Evolutionary conservation across 1,140 invertebrate genomes (phyloP).

Genomic region (Drosophila nebulosa): DNA sequence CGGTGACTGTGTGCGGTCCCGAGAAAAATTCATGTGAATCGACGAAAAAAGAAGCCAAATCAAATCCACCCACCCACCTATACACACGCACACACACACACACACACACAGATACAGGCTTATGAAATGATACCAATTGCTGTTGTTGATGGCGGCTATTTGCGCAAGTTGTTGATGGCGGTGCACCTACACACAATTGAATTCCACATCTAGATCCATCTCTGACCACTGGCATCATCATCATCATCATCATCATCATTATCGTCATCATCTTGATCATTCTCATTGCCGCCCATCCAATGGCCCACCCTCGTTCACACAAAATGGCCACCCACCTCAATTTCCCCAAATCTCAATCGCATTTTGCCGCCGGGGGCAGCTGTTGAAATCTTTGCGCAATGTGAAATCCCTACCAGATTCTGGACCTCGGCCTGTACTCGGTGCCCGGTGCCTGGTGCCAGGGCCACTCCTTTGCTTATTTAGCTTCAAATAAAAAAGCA

Average conservation of each 20-base stretch:
- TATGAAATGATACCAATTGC: constrained; percentile 53
- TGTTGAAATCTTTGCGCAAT: constrained; percentile 76
- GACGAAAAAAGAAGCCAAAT: background rate
- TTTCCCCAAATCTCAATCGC: constrained; percentile 42
- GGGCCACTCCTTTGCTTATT: constrained; percentile 70
- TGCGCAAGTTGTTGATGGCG: constrained; percentile 69
- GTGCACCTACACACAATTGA: constrained; percentile 35
- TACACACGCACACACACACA: constrained; percentile 1
- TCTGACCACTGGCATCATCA: background rate
- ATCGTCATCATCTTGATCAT: constrained; percentile 7
- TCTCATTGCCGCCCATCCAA: no score
- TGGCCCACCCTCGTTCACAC: constrained; percentile 25
- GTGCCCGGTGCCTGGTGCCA: background rate
- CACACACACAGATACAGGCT: background rate
- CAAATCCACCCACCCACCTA: constrained; percentile 9
- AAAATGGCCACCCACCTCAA: constrained; percentile 76
- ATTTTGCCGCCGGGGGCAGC: constrained; percentile 39
- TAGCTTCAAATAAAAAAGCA: constrained; percentile 76
- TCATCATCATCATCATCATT: constrained; percentile 14
- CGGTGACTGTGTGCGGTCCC: constrained; percentile 71
- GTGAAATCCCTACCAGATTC: constrained; percentile 21
- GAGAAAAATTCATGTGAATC: constrained; percentile 55
- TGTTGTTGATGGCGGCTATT: constrained; percentile 44
- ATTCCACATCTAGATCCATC: background rate
- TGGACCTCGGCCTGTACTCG: background rate